Conservation (phyloP, 2,797 vertebrate species). For the Bucorvus abyssinicus region DNA sequence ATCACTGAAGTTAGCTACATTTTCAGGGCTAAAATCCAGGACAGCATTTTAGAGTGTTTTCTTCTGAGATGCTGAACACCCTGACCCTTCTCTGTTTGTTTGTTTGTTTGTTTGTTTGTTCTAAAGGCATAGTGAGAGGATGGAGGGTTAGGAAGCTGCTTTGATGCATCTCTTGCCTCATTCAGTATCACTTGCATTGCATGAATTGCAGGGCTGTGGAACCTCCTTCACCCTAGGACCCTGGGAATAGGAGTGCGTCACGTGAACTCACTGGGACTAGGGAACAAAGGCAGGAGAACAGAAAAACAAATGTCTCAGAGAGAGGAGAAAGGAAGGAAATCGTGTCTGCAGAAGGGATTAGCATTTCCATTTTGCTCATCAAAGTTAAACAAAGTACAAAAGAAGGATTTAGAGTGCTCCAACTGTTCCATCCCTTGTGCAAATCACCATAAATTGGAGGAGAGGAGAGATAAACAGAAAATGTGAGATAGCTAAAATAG, state of each 20-base stretch:
- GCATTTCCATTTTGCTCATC: slow-evolving; percentile 59
- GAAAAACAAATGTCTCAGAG: slow-evolving; percentile 34
- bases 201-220: not conserved
- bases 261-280: not conserved
- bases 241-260: not conserved
- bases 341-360: slow-evolving; percentile 56
- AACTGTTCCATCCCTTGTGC: not conserved
- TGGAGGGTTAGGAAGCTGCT: not conserved
- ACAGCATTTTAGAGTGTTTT: not conserved
- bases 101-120: not conserved
- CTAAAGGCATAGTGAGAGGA: not conserved
- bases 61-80: not conserved
- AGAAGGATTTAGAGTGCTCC: slow-evolving; percentile 55
- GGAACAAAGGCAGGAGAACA: slow-evolving; percentile 25
- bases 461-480: slow-evolving; percentile 45
- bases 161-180: not conserved
- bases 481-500: not conserved
- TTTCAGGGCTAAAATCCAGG: not conserved
- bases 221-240: not conserved
- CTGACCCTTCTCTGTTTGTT: not conserved
- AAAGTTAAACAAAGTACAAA: slow-evolving; percentile 60
- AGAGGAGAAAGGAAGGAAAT: slow-evolving; percentile 58
- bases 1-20: not conserved
- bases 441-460: slow-evolving; percentile 35
- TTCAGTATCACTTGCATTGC: not conserved